These are phyloP conservation scores for Spialia ferax DNA, from an alignment of 2,888 invertebrate species.

Conservation along the genomic window DNA sequence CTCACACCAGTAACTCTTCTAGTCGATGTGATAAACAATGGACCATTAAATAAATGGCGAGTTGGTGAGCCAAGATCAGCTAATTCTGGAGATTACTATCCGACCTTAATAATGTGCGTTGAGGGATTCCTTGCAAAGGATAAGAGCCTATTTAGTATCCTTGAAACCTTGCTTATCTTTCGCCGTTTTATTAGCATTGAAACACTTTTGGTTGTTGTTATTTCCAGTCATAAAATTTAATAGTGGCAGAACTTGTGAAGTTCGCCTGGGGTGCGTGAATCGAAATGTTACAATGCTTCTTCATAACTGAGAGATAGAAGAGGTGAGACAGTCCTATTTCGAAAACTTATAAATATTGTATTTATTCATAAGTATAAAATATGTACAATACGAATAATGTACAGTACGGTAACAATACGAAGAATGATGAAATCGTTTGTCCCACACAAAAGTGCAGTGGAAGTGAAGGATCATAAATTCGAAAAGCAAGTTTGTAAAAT, in stretches of 20 bases:
- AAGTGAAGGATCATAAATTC: no score
- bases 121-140: conserved; percentile 8
- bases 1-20: background rate
- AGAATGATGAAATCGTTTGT: no score
- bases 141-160: conserved; percentile 11
- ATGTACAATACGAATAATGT: no score
- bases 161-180: background rate
- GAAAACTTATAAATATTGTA: no score
- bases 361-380: no score
- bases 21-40: conserved; percentile 1
- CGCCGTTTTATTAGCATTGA: background rate
- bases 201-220: background rate
- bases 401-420: no score
- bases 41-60: conserved; percentile 5
- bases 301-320: no score
- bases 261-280: no score
- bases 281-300: no score
- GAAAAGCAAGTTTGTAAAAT: no score
- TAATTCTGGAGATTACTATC: conserved; percentile 26
- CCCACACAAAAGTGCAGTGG: no score
- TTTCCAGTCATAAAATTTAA: background rate
- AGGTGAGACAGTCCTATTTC: no score
- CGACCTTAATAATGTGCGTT: conserved; percentile 12
- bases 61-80: conserved; percentile 5
- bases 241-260: background rate